Evolutionary conservation across 2,888 invertebrate genomes (phyloP), one percentile per base, ranked within the genome.

Genomic region (Chymomyza caudatula): DNA sequence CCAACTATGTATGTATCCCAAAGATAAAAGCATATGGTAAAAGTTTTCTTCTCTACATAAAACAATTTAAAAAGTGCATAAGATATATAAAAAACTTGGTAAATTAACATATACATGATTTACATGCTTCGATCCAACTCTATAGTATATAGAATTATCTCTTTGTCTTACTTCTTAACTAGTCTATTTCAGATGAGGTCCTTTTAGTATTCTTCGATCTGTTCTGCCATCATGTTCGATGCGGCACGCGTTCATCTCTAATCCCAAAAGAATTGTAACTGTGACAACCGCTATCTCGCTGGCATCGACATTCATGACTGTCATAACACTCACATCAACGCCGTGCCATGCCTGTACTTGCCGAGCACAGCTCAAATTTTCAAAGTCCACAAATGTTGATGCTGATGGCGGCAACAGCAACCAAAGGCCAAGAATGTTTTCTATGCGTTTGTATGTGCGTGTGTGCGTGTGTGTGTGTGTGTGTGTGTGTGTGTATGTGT

Each of bases 131-230:
- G n/a, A n/a, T n/a, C n/a, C n/a, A n/a, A n/a, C n/a, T n/a, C n/a
- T n/a, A n/a, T n/a, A n/a, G n/a, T n/a, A n/a, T n/a, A n/a, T n/a
- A n/a, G n/a, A n/a, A n/a, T n/a, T n/a, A n/a, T n/a, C n/a, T n/a
- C n/a, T n/a, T n/a, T n/a, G n/a, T n/a, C n/a, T n/a, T n/a, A n/a
- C n/a, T n/a, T n/a, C n/a, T n/a, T n/a, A n/a, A n/a, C n/a, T n/a
- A n/a, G n/a, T n/a, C n/a, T n/a, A n/a, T n/a, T 15, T 81, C 69
- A 84, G 73, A 80, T 76, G 71, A 76, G 29, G 29, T 37, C 29
- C 29, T 37, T 37, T 3, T 11, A 37, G 29, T 2, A 37, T 37
- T 37, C 11, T 11, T 13, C 11, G 11, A 11, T 8, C 29, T 1
- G 8, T 37, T 37, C 2, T 4, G 8, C 3, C 25, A 25, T 37